Percentiles rank a stretch among this genome's conserved stretches.
Conservation (phyloP, 1,140 invertebrate genomes). For the Globodera ellingtonae region DNA sequence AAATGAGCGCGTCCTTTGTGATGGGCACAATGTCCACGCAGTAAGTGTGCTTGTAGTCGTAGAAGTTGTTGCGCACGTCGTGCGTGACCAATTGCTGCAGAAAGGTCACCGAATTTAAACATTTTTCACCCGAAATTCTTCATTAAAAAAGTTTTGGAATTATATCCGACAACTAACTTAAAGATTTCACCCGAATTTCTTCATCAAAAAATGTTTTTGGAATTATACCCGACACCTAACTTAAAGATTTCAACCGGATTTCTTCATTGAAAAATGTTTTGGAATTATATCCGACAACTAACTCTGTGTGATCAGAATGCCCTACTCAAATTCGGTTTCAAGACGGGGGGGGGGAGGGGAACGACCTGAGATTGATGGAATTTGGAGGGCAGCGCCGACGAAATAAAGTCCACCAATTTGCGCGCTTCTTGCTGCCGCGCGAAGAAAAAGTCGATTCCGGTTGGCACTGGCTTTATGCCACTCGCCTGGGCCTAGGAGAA, state of each 20-base stretch:
- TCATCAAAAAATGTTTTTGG: too few species aligned
- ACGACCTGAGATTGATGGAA: conserved; percentile 63
- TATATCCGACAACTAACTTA: too few species aligned
- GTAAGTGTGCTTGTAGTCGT: conserved; percentile 86
- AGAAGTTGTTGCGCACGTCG: conserved; percentile 92
- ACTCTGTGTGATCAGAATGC: too few species aligned
- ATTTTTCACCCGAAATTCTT: conserved; percentile 64
- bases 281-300: too few species aligned
- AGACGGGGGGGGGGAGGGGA: too few species aligned
- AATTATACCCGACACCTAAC: too few species aligned
- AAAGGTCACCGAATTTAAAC: conserved; percentile 56
- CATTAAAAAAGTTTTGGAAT: too few species aligned
- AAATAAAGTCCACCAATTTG: conserved; percentile 92
- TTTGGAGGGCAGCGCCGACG: conserved; percentile 77
- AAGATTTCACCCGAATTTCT: too few species aligned
- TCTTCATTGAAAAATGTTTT: too few species aligned
- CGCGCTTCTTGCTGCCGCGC: conserved; percentile 83
- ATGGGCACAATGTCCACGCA: conserved; percentile 93
- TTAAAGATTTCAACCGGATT: too few species aligned
- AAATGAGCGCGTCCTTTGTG: conserved; percentile 92
- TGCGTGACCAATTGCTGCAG: conserved; percentile 96
- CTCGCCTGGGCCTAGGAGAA: conserved; percentile 73
- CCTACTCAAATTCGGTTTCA: too few species aligned
- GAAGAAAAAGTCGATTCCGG: conserved; percentile 95
- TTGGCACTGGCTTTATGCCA: conserved; percentile 88